Evolutionary conservation across 2,888 invertebrate genomes (phyloP).

Genomic region (Cremastobaeus sp.): DNA sequence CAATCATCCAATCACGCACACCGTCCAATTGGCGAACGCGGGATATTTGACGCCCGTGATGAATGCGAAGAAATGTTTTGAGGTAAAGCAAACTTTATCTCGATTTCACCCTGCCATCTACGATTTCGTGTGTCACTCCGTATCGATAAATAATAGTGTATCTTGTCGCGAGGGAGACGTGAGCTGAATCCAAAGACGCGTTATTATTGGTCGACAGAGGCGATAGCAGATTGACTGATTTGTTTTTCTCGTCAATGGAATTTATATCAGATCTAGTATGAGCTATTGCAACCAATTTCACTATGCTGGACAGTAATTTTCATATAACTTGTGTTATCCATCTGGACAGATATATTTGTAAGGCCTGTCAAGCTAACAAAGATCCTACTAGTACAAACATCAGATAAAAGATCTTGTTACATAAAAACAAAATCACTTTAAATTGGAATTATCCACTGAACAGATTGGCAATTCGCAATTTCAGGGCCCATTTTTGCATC

Average conservation of each 20-base stretch:
- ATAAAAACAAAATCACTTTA: too few relatives aligned
- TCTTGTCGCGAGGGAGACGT: conserved; percentile 5
- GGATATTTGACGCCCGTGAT: conserved; percentile 14
- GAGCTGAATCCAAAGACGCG: not conserved
- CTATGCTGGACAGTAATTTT: too few relatives aligned
- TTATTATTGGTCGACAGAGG: conserved; percentile 7
- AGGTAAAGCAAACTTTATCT: conserved; percentile 24
- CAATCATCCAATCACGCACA: conserved; percentile 46
- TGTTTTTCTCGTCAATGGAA: not conserved
- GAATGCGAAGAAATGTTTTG: conserved; percentile 28
- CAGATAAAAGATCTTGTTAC: too few relatives aligned
- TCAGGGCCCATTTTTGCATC: too few relatives aligned
- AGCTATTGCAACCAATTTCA: too few relatives aligned
- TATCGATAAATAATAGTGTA: conserved; percentile 38
- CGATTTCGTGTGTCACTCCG: conserved; percentile 28
- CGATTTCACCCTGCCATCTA: conserved; percentile 33
- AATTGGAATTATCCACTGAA: too few relatives aligned
- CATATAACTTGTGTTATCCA: too few relatives aligned
- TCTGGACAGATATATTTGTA: too few relatives aligned
- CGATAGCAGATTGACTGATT: conserved; percentile 12
- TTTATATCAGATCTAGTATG: too few relatives aligned
- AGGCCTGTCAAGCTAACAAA: too few relatives aligned
- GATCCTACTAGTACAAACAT: too few relatives aligned
- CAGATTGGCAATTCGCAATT: too few relatives aligned
- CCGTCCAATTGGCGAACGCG: conserved; percentile 27